phyloP scores from a whole-genome alignment of 2,888 invertebrate genomes.

The Trichogramma evanescens region DNA sequence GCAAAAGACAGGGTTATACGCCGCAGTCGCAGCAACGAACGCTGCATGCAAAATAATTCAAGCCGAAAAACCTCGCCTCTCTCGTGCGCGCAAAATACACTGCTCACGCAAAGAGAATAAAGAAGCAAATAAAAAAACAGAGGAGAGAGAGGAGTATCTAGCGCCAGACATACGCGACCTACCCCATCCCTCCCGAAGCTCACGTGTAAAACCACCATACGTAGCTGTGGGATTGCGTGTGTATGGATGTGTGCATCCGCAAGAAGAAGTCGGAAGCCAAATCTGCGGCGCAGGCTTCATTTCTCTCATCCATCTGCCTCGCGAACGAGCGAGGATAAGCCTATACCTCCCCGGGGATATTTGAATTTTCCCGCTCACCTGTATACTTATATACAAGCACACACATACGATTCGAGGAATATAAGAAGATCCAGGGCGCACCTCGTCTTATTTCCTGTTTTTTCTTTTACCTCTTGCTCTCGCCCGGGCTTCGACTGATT shows the following conservation, averaged over 20 bases:
- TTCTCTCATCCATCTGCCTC: slow-evolving; percentile 2
- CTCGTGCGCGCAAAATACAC: background rate
- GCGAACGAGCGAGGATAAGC: no score
- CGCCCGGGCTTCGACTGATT: no score
- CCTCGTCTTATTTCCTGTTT: no score
- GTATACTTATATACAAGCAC: no score
- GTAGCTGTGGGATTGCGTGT: background rate
- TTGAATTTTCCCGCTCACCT: no score
- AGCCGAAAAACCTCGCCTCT: background rate
- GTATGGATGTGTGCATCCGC: background rate
- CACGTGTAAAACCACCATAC: background rate
- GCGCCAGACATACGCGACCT: no score
- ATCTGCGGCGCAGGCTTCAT: slow-evolving; percentile 16
- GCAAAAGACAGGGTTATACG: no score
- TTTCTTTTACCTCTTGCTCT: no score
- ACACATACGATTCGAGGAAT: no score
- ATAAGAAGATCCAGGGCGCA: no score
- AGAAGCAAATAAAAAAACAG: background rate
- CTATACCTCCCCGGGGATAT: no score
- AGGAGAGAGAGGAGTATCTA: background rate
- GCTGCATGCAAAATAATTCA: slow-evolving; percentile 18
- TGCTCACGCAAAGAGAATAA: slow-evolving; percentile 10
- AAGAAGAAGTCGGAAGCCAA: slow-evolving; percentile 7
- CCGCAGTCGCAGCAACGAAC: no score
- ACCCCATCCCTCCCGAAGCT: background rate